A percentile compares a stretch with the other conserved stretches of the same genome.
Conservation (phyloP, 2,797 vertebrate genomes). For the Cyprinella venusta region DNA sequence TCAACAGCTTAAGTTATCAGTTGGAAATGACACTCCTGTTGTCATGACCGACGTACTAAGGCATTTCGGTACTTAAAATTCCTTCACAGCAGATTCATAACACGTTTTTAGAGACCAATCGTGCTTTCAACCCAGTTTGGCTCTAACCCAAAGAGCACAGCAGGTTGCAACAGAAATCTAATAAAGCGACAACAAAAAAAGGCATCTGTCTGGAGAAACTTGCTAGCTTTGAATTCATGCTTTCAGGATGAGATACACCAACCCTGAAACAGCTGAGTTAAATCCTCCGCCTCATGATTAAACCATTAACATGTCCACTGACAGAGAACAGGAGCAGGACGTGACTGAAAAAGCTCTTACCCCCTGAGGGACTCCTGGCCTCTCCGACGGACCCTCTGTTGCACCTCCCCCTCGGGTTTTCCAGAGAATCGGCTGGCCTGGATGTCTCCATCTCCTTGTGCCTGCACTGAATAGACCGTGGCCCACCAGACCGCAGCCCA, state of each 20-base stretch:
- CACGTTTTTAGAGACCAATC: conserved; percentile 30
- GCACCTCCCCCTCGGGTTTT: conserved; percentile 79
- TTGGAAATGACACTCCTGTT: conserved; percentile 2
- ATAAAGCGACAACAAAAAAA: not conserved
- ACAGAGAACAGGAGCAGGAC: conserved; percentile 25
- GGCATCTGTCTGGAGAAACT: not conserved
- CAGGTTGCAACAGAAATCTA: conserved; percentile 4
- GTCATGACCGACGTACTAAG: conserved; percentile 18
- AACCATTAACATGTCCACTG: conserved; percentile 5
- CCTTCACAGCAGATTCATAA: conserved; percentile 34
- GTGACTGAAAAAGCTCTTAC: conserved; percentile 71
- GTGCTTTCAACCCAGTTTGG: conserved; percentile 11
- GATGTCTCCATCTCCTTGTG: conserved; percentile 76
- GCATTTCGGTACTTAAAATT: conserved; percentile 40
- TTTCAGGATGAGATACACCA: conserved; percentile 1
- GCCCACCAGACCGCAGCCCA: conserved; percentile 70
- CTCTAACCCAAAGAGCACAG: conserved; percentile 26
- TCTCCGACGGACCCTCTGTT: conserved; percentile 85
- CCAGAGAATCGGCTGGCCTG: conserved; percentile 80
- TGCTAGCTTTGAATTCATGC: conserved; percentile 1
- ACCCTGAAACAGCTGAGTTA: not conserved
- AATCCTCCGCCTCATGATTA: not conserved
- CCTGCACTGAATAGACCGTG: conserved; percentile 64
- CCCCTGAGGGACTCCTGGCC: conserved; percentile 91
- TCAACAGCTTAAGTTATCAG: conserved; percentile 17